Base-by-base conservation (phyloP, 2,888 invertebrate species). In the Andrena hattorfiana region DNA sequence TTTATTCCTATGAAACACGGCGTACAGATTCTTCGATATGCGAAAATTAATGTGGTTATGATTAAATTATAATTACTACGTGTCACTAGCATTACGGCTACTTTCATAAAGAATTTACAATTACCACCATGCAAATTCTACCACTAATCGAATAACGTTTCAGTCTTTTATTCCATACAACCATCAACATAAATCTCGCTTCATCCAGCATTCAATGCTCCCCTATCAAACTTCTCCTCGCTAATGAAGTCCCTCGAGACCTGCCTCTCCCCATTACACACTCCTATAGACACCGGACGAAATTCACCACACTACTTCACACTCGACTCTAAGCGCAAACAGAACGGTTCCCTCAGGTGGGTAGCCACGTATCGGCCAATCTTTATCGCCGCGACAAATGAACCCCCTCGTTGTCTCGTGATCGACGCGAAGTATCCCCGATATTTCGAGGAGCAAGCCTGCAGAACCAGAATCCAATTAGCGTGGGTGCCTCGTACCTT, bases 381-480 rank as follows among this genome's bases (percentile, higher is more conserved):
- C 86, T 82, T 20, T 71, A 66, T 81, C 67, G 68, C 32, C 42
- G 59, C 77, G 83, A 82, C 86, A 81, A 87, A 81, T 77, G 83
- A 85, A 81, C 78, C 73, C 42, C 42, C 62, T 70, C 7, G 49
- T 76, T 67, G 20, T 20, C 42, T 63, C 56, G 67, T 73, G 74
- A 70, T 60, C 74, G 75, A 8, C 35, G 23, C 10, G 20, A 5
- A 7, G 13, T 48, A 54, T 71, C 73, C 54, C 16, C 51, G 54
- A 28, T 48, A 54, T 49, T 51, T 60, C n/a, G 26, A 64, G 30
- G 20, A 20, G 74, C 56, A 26, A 69, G 72, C 42, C 72, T 56
- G 68, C 30, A 32, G 72, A 83, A 85, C 73, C 83, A 85, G 88
- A 89, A 90, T 90, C 89, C 91, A 91, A 91, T 91, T 91, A 91